Percentiles rank a stretch among this genome's conserved stretches.
Conservation (phyloP, 2,797 vertebrate genomes). For the Sternarchorhynchus goeldii region DNA sequence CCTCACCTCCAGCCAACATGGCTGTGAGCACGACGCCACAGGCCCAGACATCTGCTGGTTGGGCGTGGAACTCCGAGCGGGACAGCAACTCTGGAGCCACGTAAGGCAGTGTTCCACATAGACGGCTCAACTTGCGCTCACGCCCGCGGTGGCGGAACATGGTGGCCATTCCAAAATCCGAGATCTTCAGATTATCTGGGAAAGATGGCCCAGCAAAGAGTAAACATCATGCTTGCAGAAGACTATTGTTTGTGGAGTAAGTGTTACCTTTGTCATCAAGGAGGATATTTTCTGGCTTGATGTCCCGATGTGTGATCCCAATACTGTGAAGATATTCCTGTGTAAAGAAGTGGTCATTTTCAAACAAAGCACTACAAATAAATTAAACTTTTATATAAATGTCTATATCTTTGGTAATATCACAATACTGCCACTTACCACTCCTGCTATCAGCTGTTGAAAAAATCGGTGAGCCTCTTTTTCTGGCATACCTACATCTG, state of each 20-base stretch:
- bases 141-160: slow-evolving; percentile 85
- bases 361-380: slow-evolving; percentile 2
- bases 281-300: slow-evolving; percentile 95
- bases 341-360: slow-evolving; percentile 14
- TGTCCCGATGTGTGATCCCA: slow-evolving; percentile 96
- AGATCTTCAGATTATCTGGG: slow-evolving; percentile 89
- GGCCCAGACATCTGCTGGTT: slow-evolving; percentile 93
- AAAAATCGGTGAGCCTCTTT: slow-evolving; percentile 91
- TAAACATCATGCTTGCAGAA: not conserved
- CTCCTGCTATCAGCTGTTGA: slow-evolving; percentile 89
- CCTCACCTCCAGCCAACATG: slow-evolving; percentile 92
- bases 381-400: too few relatives aligned
- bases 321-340: slow-evolving; percentile 91
- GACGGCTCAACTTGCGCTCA: slow-evolving; percentile 84
- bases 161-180: slow-evolving; percentile 91
- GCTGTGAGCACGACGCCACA: slow-evolving; percentile 95
- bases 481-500: slow-evolving; percentile 93
- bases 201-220: not conserved
- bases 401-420: too few relatives aligned
- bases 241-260: not conserved
- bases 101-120: slow-evolving; percentile 94
- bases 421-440: slow-evolving; percentile 78
- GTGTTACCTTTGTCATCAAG: slow-evolving; percentile 88
- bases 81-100: slow-evolving; percentile 92
- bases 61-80: slow-evolving; percentile 83